Conservation (phyloP, 2,888 invertebrate species). For the Augiades crinisus region DNA sequence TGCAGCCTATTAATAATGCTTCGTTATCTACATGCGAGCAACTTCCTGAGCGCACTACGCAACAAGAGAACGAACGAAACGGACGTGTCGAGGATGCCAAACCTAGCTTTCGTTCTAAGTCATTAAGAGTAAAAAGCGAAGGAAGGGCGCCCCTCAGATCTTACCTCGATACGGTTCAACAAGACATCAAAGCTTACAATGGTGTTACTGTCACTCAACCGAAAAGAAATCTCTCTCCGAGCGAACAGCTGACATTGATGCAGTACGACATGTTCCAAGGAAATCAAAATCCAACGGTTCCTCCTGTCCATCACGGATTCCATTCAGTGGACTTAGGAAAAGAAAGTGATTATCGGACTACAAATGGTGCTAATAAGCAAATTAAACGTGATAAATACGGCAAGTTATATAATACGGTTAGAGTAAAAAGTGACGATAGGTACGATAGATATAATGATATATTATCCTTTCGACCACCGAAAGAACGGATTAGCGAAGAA, state of each 20-base stretch:
- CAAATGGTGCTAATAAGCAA: constrained; percentile 65
- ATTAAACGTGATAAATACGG: constrained; percentile 73
- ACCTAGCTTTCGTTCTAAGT: constrained; percentile 78
- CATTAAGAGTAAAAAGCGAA: constrained; percentile 77
- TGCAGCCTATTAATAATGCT: constrained; percentile 67
- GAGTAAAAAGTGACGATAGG: constrained; percentile 77
- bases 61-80: constrained; percentile 60
- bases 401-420: constrained; percentile 73
- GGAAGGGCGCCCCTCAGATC: constrained; percentile 68
- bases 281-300: constrained; percentile 52
- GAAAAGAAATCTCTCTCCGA: constrained; percentile 76
- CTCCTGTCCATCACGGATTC: constrained; percentile 56
- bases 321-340: constrained; percentile 58
- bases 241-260: constrained; percentile 76
- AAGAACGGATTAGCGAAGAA: constrained; percentile 61
- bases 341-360: constrained; percentile 77
- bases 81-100: constrained; percentile 67
- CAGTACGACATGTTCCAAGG: constrained; percentile 70
- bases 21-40: constrained; percentile 73
- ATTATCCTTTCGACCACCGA: constrained; percentile 55
- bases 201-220: constrained; percentile 77
- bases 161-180: constrained; percentile 59
- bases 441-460: constrained; percentile 73
- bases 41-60: constrained; percentile 68
- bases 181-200: constrained; percentile 53